Percentiles rank a stretch among this genome's conserved stretches.
Evolutionary conservation across 1,140 invertebrate genomes (phyloP).

Genomic region (Aplysia californica): DNA sequence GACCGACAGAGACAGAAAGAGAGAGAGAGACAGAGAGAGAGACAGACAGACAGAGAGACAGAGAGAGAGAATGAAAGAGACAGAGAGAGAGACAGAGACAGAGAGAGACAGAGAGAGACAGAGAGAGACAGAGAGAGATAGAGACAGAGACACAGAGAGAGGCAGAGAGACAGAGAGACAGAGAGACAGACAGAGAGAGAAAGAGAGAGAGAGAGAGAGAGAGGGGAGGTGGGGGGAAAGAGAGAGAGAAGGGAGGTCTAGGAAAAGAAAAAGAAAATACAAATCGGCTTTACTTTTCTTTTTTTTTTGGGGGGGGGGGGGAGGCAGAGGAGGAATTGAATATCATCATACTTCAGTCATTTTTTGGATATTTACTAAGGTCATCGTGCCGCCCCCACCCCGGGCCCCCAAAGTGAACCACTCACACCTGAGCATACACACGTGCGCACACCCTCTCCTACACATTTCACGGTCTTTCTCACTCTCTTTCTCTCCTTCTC

Average conservation of each 20-base stretch:
- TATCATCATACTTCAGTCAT: background rate
- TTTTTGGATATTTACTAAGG: background rate
- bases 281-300: background rate
- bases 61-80: no score
- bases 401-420: background rate
- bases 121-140: no score
- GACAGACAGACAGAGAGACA: background rate
- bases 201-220: background rate
- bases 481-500: no score
- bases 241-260: background rate
- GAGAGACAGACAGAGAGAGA: background rate
- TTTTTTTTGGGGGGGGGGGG: background rate
- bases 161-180: background rate
- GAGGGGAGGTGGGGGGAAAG: background rate
- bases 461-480: no score
- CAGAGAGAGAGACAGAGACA: background rate
- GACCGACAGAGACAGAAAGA: no score
- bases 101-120: background rate
- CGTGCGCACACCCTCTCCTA: no score
- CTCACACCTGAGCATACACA: background rate
- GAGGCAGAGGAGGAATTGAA: background rate
- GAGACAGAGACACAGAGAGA: no score
- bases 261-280: background rate
- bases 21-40: background rate
- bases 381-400: background rate